Base-by-base conservation (phyloP, 2,888 invertebrate genomes). In the Acrobasis suavella region DNA sequence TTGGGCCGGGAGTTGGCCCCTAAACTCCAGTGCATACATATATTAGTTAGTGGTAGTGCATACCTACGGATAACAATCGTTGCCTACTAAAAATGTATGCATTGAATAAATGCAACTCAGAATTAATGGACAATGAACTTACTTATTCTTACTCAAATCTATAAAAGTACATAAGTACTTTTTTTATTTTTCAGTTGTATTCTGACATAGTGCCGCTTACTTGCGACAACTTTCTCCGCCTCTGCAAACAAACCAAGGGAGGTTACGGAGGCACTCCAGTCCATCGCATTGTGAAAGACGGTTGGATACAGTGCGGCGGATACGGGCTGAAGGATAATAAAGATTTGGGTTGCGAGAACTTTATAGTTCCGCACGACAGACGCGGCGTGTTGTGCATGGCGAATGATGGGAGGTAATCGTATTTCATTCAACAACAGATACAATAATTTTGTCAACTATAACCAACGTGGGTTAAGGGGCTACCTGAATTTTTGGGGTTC, bases 301-400 rank as follows among this genome's bases (percentile, higher is more conserved):
- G 95, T 60, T 96, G 96, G 96, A 93, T 96, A 46, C 96, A 96
- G 77, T 94, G 95, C 62, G 96, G 96, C 39, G 93, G 93, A 1
- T 92, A 77, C 67, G 83, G 85, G 2, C 69, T 93, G 17, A 85
- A 90, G 67, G 80, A 79, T 49, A 75, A 78, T 0, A 76, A 77
- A 0, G 76, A 81, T 0, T 82, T 94, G 74, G 82, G 86, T 14
- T 96, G 96, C 76, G 96, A 96, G 82, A 95, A 95, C 72, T 96
- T 95, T 78, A 92, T 93, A 14, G 84, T 96, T 32, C 93, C 93
- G 1, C 95, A 95, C 75, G 93, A 95, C 71, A 89, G 92, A 73
- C 89, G 95, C 62, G 96, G 96, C 0, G 93, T 96, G 12, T 82
- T 96, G n/a, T 94, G 95, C 16, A 95, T 96, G 94, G 95, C 95